Evolutionary conservation across 2,113 vertebrate species (phyloP).

Genomic region (Cygnus buccinator): DNA sequence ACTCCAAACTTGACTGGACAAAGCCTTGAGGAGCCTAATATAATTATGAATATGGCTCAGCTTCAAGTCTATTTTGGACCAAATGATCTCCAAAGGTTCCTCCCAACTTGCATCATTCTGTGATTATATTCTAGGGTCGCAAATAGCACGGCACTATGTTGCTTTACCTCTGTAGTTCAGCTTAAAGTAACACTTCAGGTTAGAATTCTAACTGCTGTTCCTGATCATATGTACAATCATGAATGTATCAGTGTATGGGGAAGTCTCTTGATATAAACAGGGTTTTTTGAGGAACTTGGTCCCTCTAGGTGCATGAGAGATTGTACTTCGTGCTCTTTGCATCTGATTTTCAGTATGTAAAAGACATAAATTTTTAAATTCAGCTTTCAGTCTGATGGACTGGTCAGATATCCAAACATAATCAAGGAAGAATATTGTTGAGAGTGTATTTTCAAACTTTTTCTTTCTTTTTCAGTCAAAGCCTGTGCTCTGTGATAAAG

Average conservation of each 20-base stretch:
- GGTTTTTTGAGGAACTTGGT: neutral
- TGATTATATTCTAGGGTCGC: neutral
- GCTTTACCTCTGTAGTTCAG: neutral
- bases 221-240: fast-evolving
- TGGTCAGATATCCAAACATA: neutral
- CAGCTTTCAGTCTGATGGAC: neutral
- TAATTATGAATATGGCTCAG: neutral
- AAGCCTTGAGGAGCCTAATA: neutral
- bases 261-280: neutral
- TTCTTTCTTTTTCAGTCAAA: constrained; percentile 80
- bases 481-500: constrained; percentile 88
- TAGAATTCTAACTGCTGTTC: neutral
- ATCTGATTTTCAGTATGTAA: neutral
- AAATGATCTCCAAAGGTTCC: neutral
- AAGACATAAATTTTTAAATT: neutral
- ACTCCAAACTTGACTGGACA: neutral
- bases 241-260: neutral
- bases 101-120: neutral
- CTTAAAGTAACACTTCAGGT: neutral
- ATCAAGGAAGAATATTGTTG: neutral
- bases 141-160: neutral
- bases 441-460: neutral
- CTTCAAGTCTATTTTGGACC: neutral
- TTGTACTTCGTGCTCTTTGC: neutral
- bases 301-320: neutral